Evolutionary conservation across 2,888 invertebrate genomes (phyloP).

Genomic region (Sericinus montela): DNA sequence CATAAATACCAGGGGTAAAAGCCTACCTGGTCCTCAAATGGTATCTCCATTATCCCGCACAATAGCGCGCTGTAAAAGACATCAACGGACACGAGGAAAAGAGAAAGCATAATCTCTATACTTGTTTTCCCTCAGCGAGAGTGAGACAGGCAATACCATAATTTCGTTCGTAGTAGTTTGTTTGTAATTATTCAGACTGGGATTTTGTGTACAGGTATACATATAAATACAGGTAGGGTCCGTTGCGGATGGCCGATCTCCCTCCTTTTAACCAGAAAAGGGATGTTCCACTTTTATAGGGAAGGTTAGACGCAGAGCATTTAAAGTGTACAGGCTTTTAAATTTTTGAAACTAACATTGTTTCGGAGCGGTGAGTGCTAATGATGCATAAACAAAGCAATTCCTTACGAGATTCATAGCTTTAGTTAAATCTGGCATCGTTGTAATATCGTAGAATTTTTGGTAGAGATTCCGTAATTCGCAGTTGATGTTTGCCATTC

Average conservation of each 20-base stretch:
- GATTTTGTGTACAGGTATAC: conserved; percentile 64
- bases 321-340: conserved; percentile 44
- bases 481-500: conserved; percentile 38
- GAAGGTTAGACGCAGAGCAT: conserved; percentile 47
- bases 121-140: conserved; percentile 45
- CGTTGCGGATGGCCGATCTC: conserved; percentile 67
- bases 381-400: conserved; percentile 62
- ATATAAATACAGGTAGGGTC: conserved; percentile 56
- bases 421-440: neutral
- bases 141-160: conserved; percentile 50
- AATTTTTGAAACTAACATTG: conserved; percentile 48
- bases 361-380: conserved; percentile 58
- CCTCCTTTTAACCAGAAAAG: conserved; percentile 54
- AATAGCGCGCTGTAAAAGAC: conserved; percentile 63
- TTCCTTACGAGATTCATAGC: conserved; percentile 34
- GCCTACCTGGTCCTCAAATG: conserved; percentile 3
- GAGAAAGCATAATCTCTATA: conserved; percentile 39
- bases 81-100: conserved; percentile 60
- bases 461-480: conserved; percentile 22
- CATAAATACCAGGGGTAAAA: neutral
- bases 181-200: conserved; percentile 60
- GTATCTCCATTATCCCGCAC: conserved; percentile 39
- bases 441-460: neutral
- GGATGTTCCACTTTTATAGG: conserved; percentile 54
- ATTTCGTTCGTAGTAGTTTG: conserved; percentile 55